Conservation (phyloP, 1,140 invertebrate species). For the Ceratina calcarata region DNA sequence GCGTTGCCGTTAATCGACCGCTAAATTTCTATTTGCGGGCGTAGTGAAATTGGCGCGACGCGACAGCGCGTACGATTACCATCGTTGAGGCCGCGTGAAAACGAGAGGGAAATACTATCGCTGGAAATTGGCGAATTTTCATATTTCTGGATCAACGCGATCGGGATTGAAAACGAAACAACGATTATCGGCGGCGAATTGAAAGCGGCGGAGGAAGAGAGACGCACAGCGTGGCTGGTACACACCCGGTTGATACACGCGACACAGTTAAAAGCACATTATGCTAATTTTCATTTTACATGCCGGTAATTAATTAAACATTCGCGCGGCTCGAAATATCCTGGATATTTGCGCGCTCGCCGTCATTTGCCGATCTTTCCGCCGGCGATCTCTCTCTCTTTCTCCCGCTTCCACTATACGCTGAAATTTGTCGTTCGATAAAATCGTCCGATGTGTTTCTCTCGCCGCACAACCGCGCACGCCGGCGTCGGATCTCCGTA, state of each 20-base stretch:
- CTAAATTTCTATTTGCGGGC: constrained; percentile 15
- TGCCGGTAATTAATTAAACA: constrained; percentile 69
- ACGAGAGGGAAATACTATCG: constrained; percentile 14
- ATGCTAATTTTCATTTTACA: constrained; percentile 65
- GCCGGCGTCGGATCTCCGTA: not conserved
- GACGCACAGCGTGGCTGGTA: too few relatives aligned
- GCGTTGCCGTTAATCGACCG: constrained; percentile 1
- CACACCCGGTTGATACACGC: constrained; percentile 4
- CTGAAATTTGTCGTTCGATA: constrained; percentile 43
- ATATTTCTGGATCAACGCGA: constrained; percentile 1
- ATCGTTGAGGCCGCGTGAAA: not conserved
- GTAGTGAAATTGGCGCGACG: not conserved
- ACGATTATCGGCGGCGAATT: not conserved
- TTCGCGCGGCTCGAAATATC: constrained; percentile 47
- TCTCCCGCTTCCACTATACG: not conserved
- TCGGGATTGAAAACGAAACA: constrained; percentile 1
- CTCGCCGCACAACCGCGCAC: not conserved
- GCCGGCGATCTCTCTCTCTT: not conserved
- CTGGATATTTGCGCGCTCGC: constrained; percentile 23
- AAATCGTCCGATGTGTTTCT: constrained; percentile 34
- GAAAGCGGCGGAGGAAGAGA: not conserved
- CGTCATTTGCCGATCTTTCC: not conserved
- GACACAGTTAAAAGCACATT: constrained; percentile 37
- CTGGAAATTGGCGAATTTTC: constrained; percentile 20
- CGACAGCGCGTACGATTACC: constrained; percentile 5